phyloP scores from a whole-genome alignment of 2,888 invertebrate species.

The Perdita meconis region DNA sequence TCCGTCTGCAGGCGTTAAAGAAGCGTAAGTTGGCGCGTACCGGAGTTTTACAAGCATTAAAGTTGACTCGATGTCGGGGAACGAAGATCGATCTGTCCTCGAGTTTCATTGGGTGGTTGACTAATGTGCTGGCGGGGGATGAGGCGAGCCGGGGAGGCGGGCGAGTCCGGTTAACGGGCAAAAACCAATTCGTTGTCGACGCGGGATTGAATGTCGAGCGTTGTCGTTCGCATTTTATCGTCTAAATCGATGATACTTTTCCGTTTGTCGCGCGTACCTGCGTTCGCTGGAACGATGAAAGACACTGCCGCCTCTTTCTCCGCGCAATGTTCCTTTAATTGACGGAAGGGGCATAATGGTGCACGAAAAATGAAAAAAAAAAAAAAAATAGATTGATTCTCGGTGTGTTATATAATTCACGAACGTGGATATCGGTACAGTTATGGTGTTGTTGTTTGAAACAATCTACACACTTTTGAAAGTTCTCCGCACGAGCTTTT shows the following conservation, averaged over 20 bases:
- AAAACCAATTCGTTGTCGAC: slow-evolving; percentile 71
- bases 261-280: slow-evolving; percentile 28
- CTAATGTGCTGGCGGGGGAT: slow-evolving; percentile 58
- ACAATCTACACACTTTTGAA: slow-evolving; percentile 28
- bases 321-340: slow-evolving; percentile 16
- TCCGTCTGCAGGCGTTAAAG: slow-evolving; percentile 8
- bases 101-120: slow-evolving; percentile 66
- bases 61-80: slow-evolving; percentile 56
- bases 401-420: not conserved
- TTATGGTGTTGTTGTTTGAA: slow-evolving; percentile 4
- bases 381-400: too few relatives aligned
- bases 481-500: slow-evolving; percentile 38
- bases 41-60: slow-evolving; percentile 52
- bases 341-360: not conserved
- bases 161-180: slow-evolving; percentile 67
- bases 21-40: slow-evolving; percentile 9
- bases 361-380: too few relatives aligned
- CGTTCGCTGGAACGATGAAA: slow-evolving; percentile 24
- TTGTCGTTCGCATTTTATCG: slow-evolving; percentile 66
- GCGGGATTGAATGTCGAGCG: slow-evolving; percentile 68
- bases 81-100: slow-evolving; percentile 69
- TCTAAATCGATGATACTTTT: slow-evolving; percentile 51
- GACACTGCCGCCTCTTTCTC: slow-evolving; percentile 28
- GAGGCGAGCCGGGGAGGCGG: slow-evolving; percentile 14
- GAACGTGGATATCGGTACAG: not conserved